These are phyloP conservation scores for Trachemys scripta DNA, from an alignment of 2,113 vertebrate genomes.

Conservation along the genomic window DNA sequence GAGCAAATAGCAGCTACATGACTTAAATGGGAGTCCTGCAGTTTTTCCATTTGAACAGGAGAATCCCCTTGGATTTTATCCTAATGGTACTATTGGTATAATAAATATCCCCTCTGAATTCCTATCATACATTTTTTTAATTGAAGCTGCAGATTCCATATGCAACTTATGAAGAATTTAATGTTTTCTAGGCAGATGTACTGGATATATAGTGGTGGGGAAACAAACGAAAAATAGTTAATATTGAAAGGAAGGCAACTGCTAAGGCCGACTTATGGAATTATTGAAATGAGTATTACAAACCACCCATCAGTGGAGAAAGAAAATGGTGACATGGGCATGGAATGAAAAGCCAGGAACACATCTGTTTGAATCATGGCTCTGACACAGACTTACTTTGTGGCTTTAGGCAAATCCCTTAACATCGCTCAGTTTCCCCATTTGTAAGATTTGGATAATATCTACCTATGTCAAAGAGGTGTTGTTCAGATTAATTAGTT, in stretches of 20 bases:
- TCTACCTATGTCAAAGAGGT: constrained; percentile 17
- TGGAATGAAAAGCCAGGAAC: constrained; percentile 67
- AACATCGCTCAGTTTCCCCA: constrained; percentile 46
- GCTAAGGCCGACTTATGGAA: constrained; percentile 38
- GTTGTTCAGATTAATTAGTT: constrained; percentile 39
- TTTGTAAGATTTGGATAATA: constrained; percentile 51
- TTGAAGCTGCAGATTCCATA: background rate
- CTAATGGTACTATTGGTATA: background rate
- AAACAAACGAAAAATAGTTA: constrained; percentile 23
- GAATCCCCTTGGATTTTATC: background rate
- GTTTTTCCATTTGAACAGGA: background rate
- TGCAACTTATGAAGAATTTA: background rate
- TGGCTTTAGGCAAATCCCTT: background rate
- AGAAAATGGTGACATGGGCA: constrained; percentile 25
- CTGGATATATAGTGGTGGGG: background rate
- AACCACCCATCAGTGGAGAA: background rate
- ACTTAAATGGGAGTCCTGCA: background rate
- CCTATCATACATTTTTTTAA: background rate
- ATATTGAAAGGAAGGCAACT: constrained; percentile 53
- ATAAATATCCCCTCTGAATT: background rate
- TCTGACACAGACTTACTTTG: constrained; percentile 6
- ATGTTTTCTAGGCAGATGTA: background rate
- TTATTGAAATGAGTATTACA: constrained; percentile 9
- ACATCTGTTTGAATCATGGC: constrained; percentile 42
- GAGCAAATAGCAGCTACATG: background rate